Conservation (phyloP, 2,888 invertebrate species). For the Agrilus cyanescens region DNA sequence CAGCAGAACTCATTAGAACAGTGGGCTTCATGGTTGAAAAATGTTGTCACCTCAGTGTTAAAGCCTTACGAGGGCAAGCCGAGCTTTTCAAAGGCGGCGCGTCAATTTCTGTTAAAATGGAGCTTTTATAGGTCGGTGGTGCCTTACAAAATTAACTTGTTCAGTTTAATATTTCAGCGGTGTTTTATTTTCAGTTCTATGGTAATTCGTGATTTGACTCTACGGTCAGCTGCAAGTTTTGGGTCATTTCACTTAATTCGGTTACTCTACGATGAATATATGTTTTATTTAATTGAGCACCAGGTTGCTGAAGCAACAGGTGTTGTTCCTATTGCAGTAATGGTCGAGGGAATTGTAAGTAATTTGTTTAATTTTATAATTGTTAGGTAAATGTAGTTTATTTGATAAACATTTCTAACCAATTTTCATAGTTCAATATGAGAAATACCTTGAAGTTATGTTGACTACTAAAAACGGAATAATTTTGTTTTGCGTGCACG, state of each 20-base stretch:
- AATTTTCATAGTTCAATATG: background rate
- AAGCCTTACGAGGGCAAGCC: conserved; percentile 77
- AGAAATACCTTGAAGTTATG: background rate
- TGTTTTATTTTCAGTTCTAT: conserved; percentile 59
- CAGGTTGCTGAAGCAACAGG: conserved; percentile 85
- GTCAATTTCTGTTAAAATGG: conserved; percentile 95
- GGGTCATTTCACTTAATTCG: conserved; percentile 98
- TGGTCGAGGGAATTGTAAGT: conserved; percentile 55
- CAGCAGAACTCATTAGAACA: conserved; percentile 90
- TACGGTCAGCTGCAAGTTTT: conserved; percentile 94
- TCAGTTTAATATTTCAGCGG: too few species aligned
- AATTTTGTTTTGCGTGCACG: too few species aligned
- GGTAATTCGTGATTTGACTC: conserved; percentile 93
- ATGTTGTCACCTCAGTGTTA: conserved; percentile 80
- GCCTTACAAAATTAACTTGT: too few species aligned
- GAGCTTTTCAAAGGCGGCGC: conserved; percentile 72
- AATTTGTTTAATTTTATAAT: conserved; percentile 5
- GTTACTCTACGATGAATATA: conserved; percentile 96
- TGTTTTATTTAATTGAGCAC: conserved; percentile 96
- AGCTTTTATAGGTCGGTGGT: conserved; percentile 77
- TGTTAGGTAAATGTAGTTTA: background rate
- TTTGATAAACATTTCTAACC: background rate
- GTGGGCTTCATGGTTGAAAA: conserved; percentile 96
- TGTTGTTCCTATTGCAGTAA: conserved; percentile 90
- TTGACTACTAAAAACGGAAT: too few species aligned